Base-by-base conservation (phyloP, 2,113 vertebrate species). In the Numida meleagris region DNA sequence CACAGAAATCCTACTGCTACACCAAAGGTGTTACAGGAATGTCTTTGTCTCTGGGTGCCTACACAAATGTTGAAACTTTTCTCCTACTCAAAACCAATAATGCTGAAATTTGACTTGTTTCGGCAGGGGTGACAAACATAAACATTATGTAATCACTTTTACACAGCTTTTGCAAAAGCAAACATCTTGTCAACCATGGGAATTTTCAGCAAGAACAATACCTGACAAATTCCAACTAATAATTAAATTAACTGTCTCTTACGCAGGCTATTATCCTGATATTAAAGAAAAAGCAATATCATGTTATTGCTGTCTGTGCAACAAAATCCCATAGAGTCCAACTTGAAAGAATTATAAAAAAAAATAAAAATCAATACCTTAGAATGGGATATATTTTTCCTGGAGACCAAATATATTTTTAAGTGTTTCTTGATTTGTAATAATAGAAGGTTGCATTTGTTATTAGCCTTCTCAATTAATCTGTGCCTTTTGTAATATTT, bases 401-500 rank as follows among this genome's bases (percentile, higher is more conserved):
- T 42, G 1, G 45, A 83, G 65, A 77, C 45, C 38, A 74, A 87
- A 95, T 59, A 42, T 93, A 38, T 74, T 89, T 93, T 61, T 34
- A 77, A 96, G 88, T 57, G 8, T 5, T 75, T 63, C 17, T 6
- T 3, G 3, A 57, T 66, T 88, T 81, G n/a, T 82, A 24, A 77
- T 14, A 95, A 53, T 29, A 87, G 63, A 83, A 17, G 79, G 19
- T 89, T 89, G 76, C 66, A 51, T 0, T 0, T 31, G 9, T 15
- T 18, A 38, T 38, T 93, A 93, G 25, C 66, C 29, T 93, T 74
- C 55, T 76, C 38, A 20, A 33, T 12, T 86, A 88, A 65, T 82
- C 34, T 88, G 5, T 34, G 79, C 15, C 13, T 90, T 92, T 93
- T 87, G 71, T 94, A 92, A 94, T 92, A 95, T 76, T 95, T 87